Evolutionary conservation across 2,888 invertebrate genomes (phyloP).

Genomic region (Aphrophora alni): DNA sequence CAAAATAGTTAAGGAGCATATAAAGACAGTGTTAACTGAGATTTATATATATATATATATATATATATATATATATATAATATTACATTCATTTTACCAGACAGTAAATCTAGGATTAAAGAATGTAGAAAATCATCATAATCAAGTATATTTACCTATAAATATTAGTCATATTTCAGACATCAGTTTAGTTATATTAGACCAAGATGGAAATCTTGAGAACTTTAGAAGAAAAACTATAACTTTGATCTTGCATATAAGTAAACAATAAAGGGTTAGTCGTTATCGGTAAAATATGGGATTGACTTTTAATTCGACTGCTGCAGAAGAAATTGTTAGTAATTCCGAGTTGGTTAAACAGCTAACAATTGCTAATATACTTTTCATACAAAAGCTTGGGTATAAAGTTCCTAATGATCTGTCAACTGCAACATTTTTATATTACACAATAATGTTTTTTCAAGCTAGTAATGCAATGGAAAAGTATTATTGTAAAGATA

Average conservation of each 20-base stretch:
- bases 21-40: background rate
- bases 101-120: slow-evolving; percentile 16
- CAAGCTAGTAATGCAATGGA: too few relatives aligned
- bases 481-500: too few relatives aligned
- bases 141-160: slow-evolving; percentile 14
- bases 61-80: too few relatives aligned
- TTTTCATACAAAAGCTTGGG: slow-evolving; percentile 11
- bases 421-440: too few relatives aligned
- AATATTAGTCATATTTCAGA: slow-evolving; percentile 18
- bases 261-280: too few relatives aligned
- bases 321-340: background rate
- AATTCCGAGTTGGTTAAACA: background rate
- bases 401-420: background rate
- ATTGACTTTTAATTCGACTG: too few relatives aligned
- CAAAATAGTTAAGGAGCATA: slow-evolving; percentile 20
- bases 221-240: slow-evolving; percentile 22
- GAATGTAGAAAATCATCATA: slow-evolving; percentile 16
- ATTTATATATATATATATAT: too few relatives aligned
- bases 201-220: background rate
- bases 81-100: slow-evolving; percentile 19
- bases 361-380: slow-evolving; percentile 21
- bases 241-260: slow-evolving; percentile 7
- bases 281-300: slow-evolving; percentile 10
- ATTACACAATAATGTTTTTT: too few relatives aligned
- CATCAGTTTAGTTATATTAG: slow-evolving; percentile 16